Evolutionary conservation across 64 coral and sea anemone genomes (phyloP).

Genomic region (Montipora cactus): DNA sequence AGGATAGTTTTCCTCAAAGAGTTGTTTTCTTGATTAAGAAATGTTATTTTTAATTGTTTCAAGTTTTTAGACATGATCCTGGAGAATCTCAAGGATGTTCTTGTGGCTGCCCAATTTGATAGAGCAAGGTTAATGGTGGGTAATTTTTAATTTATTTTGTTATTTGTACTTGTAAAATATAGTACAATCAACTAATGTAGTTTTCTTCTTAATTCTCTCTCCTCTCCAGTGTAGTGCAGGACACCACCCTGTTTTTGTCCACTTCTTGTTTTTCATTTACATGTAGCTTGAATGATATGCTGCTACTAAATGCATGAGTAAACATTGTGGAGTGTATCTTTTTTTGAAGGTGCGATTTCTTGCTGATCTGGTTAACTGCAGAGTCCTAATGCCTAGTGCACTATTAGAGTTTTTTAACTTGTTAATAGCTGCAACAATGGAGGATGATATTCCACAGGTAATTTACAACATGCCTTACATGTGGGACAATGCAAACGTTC

Average conservation of each 20-base stretch:
- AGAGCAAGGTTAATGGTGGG: slow-evolving; percentile 94
- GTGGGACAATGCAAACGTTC: too few relatives aligned
- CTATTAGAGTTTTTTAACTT: slow-evolving; percentile 94
- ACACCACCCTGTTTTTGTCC: too few relatives aligned
- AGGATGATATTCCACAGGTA: slow-evolving; percentile 86
- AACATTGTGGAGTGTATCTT: neutral
- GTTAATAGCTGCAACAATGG: slow-evolving; percentile 93
- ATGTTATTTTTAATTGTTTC: neutral
- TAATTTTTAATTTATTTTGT: neutral
- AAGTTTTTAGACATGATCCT: slow-evolving; percentile 99
- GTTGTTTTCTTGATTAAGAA: neutral
- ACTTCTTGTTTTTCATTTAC: too few relatives aligned
- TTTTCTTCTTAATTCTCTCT: too few relatives aligned
- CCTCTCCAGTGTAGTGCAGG: too few relatives aligned
- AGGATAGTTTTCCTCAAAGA: too few relatives aligned
- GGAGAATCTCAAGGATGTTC: slow-evolving; percentile 90
- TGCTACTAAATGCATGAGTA: too few relatives aligned
- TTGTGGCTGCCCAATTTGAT: slow-evolving; percentile 87
- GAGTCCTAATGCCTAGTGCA: slow-evolving; percentile 87
- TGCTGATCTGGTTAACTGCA: slow-evolving; percentile 93
- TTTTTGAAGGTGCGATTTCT: slow-evolving; percentile 89
- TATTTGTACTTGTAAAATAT: too few relatives aligned
- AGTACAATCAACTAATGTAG: too few relatives aligned
- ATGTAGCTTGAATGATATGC: too few relatives aligned
- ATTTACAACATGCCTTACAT: neutral